Evolutionary conservation across 2,888 invertebrate species (phyloP).

Genomic region (Sminthurinus aureus): DNA sequence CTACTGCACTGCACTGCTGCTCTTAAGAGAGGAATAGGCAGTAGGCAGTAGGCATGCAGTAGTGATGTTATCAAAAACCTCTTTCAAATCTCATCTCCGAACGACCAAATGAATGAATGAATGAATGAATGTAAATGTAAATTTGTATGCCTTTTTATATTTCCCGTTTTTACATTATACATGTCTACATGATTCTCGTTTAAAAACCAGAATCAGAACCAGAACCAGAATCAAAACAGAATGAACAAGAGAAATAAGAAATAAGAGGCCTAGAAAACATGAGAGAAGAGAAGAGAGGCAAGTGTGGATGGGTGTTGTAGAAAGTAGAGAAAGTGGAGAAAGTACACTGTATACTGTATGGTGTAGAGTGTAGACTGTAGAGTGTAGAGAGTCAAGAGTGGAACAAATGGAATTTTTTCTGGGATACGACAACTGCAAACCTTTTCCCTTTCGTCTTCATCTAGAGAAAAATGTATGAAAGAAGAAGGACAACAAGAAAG

Average conservation of each 20-base stretch:
- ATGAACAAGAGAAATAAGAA: background rate
- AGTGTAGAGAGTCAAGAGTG: constrained; percentile 11
- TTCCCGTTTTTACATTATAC: background rate
- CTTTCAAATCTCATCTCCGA: background rate
- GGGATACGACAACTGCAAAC: constrained; percentile 24
- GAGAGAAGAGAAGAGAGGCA: too few species aligned
- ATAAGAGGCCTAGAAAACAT: too few species aligned
- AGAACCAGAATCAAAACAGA: background rate
- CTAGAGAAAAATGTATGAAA: background rate
- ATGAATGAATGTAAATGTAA: background rate
- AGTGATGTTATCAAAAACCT: background rate
- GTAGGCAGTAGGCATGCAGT: too few species aligned
- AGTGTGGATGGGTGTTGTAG: too few species aligned
- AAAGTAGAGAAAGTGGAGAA: too few species aligned
- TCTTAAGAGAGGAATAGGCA: too few species aligned
- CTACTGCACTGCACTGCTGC: background rate
- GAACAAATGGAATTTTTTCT: constrained; percentile 30
- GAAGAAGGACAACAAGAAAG: too few species aligned
- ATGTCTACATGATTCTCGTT: background rate
- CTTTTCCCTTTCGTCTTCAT: background rate
- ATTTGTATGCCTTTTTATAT: background rate
- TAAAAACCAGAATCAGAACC: background rate
- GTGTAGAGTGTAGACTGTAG: background rate
- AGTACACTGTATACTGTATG: background rate
- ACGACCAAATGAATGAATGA: background rate